These are phyloP conservation scores for Chondrilla cf. caribensis DNA, from an alignment of 37 sponge, comb jelly and placozoan genomes.

Conservation along the genomic window DNA sequence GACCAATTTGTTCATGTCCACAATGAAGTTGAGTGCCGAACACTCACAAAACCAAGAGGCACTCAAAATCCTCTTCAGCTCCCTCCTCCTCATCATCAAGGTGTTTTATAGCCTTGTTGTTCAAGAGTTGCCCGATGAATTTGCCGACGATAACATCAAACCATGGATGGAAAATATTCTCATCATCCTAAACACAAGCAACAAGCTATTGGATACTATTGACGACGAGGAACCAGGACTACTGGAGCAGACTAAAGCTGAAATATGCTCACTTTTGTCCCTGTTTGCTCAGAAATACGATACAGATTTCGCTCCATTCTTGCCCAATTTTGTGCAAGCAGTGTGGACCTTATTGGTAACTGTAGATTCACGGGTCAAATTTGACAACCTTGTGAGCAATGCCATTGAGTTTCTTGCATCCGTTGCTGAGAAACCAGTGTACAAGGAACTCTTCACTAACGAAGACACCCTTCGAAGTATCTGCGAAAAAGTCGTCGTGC, in stretches of 20 bases:
- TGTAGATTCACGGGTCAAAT: constrained; percentile 82
- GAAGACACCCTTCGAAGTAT: constrained; percentile 75
- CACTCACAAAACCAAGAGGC: constrained; percentile 63
- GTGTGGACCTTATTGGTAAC: constrained; percentile 89
- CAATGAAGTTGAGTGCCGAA: constrained; percentile 72
- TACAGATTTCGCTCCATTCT: constrained; percentile 83
- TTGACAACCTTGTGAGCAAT: constrained; percentile 87
- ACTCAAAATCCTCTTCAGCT: constrained; percentile 87
- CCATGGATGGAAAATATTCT: constrained; percentile 92
- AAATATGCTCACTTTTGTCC: constrained; percentile 82
- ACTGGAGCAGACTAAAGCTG: constrained; percentile 89
- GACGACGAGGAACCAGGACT: constrained; percentile 87
- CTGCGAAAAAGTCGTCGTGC: constrained; percentile 93
- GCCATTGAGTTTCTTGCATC: constrained; percentile 96
- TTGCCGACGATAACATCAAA: constrained; percentile 92
- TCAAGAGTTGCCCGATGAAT: constrained; percentile 98
- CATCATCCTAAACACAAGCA: constrained; percentile 70
- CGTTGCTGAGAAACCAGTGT: constrained; percentile 84
- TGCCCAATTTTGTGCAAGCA: constrained; percentile 85
- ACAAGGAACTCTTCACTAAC: constrained; percentile 84
- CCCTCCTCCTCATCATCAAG: constrained; percentile 87
- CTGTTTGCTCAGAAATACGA: constrained; percentile 99
- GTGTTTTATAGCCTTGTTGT: constrained; percentile 84
- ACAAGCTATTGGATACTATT: constrained; percentile 82
- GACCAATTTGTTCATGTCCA: constrained; percentile 75